phyloP scores from a whole-genome alignment of 1,140 invertebrate genomes.

The Leptoteleia sp. region DNA sequence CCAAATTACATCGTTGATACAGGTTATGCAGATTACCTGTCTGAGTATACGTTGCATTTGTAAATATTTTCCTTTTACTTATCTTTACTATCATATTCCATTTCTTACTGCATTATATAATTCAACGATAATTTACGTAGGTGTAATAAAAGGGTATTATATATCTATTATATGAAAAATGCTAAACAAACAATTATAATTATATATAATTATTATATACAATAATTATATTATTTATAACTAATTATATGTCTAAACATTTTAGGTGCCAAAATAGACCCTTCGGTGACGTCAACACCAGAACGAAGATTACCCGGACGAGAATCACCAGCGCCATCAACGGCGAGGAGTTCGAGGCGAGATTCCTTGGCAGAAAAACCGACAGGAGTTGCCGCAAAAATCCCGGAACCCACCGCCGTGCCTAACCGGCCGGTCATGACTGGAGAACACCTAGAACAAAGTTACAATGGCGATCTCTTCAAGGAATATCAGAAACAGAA shows the following conservation, averaged over 20 bases:
- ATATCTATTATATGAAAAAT: no score
- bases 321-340: conserved; percentile 83
- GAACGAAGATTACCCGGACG: conserved; percentile 81
- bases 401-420: conserved; percentile 76
- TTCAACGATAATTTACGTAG: no score
- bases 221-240: no score
- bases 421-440: conserved; percentile 65
- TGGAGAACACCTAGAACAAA: conserved; percentile 81
- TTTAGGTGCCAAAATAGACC: conserved; percentile 72
- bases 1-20: no score
- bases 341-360: conserved; percentile 83
- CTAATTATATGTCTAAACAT: neutral
- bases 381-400: conserved; percentile 72
- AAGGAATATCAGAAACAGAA: conserved; percentile 89
- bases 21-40: no score
- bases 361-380: conserved; percentile 84
- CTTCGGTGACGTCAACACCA: conserved; percentile 82
- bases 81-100: no score
- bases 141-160: no score
- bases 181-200: no score
- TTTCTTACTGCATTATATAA: no score
- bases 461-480: conserved; percentile 85
- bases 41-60: no score
- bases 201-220: no score
- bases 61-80: no score